Conservation (phyloP, 1,140 invertebrate species). For the Drosophila ercepeae region DNA sequence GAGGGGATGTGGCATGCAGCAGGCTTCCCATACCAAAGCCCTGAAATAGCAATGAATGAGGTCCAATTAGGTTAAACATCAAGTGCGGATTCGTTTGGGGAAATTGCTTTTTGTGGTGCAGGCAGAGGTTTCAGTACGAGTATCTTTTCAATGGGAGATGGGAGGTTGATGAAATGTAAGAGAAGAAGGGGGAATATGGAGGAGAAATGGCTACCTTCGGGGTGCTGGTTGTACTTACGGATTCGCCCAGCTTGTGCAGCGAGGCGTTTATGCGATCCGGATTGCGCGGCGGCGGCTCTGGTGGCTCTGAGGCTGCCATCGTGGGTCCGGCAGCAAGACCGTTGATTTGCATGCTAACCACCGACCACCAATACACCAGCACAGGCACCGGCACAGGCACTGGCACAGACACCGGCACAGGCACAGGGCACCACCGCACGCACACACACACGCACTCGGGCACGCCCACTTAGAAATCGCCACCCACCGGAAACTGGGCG, state of each 20-base stretch:
- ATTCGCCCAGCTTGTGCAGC: slow-evolving; percentile 82
- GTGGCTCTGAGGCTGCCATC: slow-evolving; percentile 83
- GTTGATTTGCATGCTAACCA: slow-evolving; percentile 82
- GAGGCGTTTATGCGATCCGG: slow-evolving; percentile 84
- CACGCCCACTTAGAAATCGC: neutral
- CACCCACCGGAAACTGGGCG: slow-evolving; percentile 1
- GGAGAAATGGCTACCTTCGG: slow-evolving; percentile 3
- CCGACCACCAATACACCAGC: slow-evolving; percentile 7
- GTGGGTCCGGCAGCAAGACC: slow-evolving; percentile 79
- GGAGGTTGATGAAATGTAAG: slow-evolving; percentile 4
- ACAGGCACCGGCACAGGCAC: slow-evolving; percentile 10
- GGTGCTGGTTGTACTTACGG: slow-evolving; percentile 77
- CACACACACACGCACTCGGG: slow-evolving; percentile 12
- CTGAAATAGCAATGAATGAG: slow-evolving; percentile 68
- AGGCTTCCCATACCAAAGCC: slow-evolving; percentile 4
- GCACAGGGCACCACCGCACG: slow-evolving; percentile 11
- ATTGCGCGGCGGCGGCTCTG: slow-evolving; percentile 84
- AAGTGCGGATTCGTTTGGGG: slow-evolving; percentile 43
- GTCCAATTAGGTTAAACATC: slow-evolving; percentile 72
- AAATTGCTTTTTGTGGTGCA: slow-evolving; percentile 24
- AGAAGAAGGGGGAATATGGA: neutral
- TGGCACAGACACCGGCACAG: too few species aligned
- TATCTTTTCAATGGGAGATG: slow-evolving; percentile 4
- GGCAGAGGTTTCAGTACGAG: neutral
- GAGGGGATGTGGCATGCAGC: slow-evolving; percentile 21